Conservation (phyloP, 2,113 vertebrate species). For the Sisor rabdophorus region DNA sequence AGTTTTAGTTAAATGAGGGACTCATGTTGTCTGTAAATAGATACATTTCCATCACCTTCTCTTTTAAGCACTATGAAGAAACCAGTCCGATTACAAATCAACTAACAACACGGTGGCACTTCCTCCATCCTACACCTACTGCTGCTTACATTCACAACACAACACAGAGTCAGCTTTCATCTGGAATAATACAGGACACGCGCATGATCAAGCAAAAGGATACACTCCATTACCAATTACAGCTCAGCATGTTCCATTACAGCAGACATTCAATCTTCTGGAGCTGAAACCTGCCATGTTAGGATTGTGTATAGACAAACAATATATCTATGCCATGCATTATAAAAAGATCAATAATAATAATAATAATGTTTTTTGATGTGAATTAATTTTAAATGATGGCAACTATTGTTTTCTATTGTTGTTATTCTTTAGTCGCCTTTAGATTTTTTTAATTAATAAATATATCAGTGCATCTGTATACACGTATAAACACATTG, state of each 20-base stretch:
- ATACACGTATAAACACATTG: no score
- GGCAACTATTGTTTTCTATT: no score
- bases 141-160: slow-evolving; percentile 34
- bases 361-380: neutral
- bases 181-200: neutral
- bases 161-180: slow-evolving; percentile 10
- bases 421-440: no score
- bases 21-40: slow-evolving; percentile 47
- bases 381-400: no score
- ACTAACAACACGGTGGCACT: slow-evolving; percentile 28
- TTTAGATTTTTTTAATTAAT: no score
- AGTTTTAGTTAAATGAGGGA: slow-evolving; percentile 32
- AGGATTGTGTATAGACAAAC: neutral
- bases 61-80: slow-evolving; percentile 21
- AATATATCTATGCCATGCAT: neutral
- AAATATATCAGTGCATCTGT: no score
- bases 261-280: neutral
- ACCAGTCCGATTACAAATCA: slow-evolving; percentile 32
- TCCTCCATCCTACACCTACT: slow-evolving; percentile 17
- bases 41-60: slow-evolving; percentile 33
- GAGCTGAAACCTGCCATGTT: neutral
- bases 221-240: neutral
- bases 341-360: neutral
- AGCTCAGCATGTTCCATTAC: neutral
- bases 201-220: neutral